Evolutionary conservation across 2,888 invertebrate genomes (phyloP), one percentile per base, ranked within the genome.

Genomic region (Cepaea hortensis): DNA sequence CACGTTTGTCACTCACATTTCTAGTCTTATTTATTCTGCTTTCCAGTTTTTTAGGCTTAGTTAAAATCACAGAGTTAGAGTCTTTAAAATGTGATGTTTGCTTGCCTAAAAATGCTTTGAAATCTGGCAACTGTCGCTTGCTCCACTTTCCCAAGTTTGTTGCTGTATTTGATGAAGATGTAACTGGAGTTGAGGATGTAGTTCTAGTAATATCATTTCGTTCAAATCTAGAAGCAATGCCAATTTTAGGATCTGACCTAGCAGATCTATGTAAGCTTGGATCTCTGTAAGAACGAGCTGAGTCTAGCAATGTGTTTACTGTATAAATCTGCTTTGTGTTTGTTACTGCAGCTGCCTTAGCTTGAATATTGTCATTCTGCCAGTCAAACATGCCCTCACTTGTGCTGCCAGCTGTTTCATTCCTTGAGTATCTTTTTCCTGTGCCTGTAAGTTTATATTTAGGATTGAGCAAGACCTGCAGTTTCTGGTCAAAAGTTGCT

Each of bases 151-250:
- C 20, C 23, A 55, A 50, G 11, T 55, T 62, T 61, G 46, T n/a
- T 11, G 35, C 35, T 15, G 84, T 80, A 6, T 48, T 72, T n/a
- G 83, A 70, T 62, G 81, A 46, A 75, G 61, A 48, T 35, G 80
- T 79, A 1, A 81, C 68, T n/a, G 88, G 35, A 0, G 84, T 81
- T 50, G 87, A 15, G 11, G 76, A 73, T 35, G 85, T 65, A 46
- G 73, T 62, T 80, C 87, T 81, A 11, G 50, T 23, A 20, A 85
- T 85, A 72, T 87, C 87, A 65, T 89, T 88, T 55, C 93, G 87
- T 87, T 93, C 93, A 89, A 93, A 93, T n/a, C 94, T 89, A 15
- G 92, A 93, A 3, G 93, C 93, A 50, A 93, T 92, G 18, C 93
- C 93, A 9, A 94, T 91, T 87, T 92, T 93, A 9, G 93, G 88